These are phyloP conservation scores for Phymanthus crucifer DNA, from an alignment of 92 coral and sea anemone species.

Conservation along the genomic window DNA sequence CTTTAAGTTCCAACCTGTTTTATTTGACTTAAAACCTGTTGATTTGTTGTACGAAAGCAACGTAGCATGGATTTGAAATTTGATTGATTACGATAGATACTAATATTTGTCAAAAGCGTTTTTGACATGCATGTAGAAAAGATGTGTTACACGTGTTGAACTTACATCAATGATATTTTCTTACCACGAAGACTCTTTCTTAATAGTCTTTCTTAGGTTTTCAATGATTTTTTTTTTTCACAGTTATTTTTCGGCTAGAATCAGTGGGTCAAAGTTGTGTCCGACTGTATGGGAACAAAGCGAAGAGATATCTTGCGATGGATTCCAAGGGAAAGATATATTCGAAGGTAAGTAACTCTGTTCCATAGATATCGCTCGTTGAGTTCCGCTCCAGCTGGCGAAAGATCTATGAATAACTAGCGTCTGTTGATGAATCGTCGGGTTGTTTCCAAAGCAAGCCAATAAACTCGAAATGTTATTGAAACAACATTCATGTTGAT, in stretches of 20 bases:
- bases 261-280: conserved; percentile 55
- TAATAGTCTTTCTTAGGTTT: too few species aligned
- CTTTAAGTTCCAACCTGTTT: neutral
- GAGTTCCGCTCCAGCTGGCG: neutral
- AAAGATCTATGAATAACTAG: too few species aligned
- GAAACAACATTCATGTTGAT: too few species aligned
- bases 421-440: too few species aligned
- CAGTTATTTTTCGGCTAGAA: conserved; percentile 58
- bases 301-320: conserved; percentile 55
- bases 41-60: neutral
- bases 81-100: too few species aligned
- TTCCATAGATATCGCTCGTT: neutral
- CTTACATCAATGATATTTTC: too few species aligned
- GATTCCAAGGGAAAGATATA: conserved; percentile 58
- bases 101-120: too few species aligned
- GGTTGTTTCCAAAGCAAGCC: too few species aligned
- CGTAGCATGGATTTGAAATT: neutral
- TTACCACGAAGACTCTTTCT: too few species aligned
- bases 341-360: conserved; percentile 49
- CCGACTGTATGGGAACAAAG: conserved; percentile 49
- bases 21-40: neutral
- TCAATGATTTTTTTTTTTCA: conserved; percentile 2
- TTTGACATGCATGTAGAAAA: too few species aligned
- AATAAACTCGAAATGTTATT: too few species aligned
- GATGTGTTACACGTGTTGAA: too few species aligned